Percentiles rank a stretch among this genome's conserved stretches.
Evolutionary conservation across 1,140 invertebrate genomes (phyloP).

Genomic region (Daktulosphaira vitifoliae): DNA sequence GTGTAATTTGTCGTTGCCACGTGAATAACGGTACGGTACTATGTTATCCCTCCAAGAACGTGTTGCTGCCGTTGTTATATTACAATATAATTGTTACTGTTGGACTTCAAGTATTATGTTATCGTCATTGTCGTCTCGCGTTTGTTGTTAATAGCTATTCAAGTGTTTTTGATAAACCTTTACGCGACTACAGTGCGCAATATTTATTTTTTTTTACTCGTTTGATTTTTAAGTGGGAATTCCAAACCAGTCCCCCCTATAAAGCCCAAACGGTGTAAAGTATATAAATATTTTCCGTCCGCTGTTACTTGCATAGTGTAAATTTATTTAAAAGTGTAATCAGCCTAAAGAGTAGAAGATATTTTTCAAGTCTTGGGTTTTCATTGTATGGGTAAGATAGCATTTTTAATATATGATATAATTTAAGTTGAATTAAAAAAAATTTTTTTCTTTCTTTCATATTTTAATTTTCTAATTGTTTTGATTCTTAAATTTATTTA

Average conservation of each 20-base stretch:
- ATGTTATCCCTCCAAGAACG: constrained; percentile 9
- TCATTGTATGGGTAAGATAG: constrained; percentile 25
- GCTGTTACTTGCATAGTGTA: neutral
- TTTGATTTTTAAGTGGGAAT: neutral
- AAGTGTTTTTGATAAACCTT: neutral
- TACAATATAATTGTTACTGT: constrained; percentile 27
- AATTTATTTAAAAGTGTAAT: neutral
- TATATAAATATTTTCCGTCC: constrained; percentile 2
- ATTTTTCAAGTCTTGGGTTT: constrained; percentile 25
- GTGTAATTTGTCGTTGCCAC: neutral
- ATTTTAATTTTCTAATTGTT: too few species aligned
- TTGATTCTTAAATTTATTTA: too few species aligned
- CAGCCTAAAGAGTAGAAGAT: neutral
- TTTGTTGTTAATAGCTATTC: neutral
- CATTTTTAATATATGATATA: too few species aligned
- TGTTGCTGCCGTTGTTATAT: constrained; percentile 5
- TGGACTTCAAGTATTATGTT: constrained; percentile 8
- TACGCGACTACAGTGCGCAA: neutral
- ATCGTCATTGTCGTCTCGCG: neutral
- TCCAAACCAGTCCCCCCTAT: neutral
- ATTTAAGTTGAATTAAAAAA: too few species aligned
- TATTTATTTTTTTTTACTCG: neutral
- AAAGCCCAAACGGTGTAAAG: neutral
- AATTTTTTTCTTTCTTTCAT: too few species aligned
- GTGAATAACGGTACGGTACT: neutral